Base-by-base conservation (phyloP, 92 coral and sea anemone genomes). In the Umimayanthus chanpuru region DNA sequence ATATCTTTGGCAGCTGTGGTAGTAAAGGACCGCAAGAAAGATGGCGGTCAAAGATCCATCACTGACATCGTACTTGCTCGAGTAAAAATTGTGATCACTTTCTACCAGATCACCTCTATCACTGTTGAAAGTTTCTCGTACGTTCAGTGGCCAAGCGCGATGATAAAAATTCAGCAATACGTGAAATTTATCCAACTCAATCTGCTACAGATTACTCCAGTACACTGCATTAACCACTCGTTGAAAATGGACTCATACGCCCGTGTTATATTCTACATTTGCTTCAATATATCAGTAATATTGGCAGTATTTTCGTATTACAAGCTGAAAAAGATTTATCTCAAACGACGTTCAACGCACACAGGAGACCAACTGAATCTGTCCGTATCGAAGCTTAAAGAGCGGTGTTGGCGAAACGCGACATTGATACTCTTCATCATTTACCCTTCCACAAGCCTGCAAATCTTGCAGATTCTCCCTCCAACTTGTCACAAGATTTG, bases 41-140 rank as follows among this genome's bases (percentile, higher is more conserved):
- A 77, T 18, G 38, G 86, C 9, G 77, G 77, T 6, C 21, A 47
- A n/a, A 64, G 94, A 26, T 74, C 79, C 12, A 50, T 92, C 68
- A 87, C 91, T 28, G 94, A 90, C 76, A 71, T 87, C 65, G 53
- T 86, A n/a, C 84, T 92, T 7, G 92, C 94, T 30, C 81, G 94
- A 23, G 82, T 92, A 10, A 92, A 92, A 79, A 92, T 92, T n/a
- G 70, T 92, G 14, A 90, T 92, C 6, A 81, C 88, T 43, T 92
- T 92, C 81, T 92, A 92, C 71, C 94, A 92, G 76, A 88, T 90
- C 23, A 89, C 90, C 7, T 92, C 92, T n/a, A 88, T 78, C 10
- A 90, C 90, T 23, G 76, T 92, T 49, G 91, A 92, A 83, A 70
- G 90, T 12, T 92, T 92, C 68, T 89, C 94, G n/a, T 92, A 90